Evolutionary conservation across 1,140 invertebrate species (phyloP).

Genomic region (Apocrypta bakeri): DNA sequence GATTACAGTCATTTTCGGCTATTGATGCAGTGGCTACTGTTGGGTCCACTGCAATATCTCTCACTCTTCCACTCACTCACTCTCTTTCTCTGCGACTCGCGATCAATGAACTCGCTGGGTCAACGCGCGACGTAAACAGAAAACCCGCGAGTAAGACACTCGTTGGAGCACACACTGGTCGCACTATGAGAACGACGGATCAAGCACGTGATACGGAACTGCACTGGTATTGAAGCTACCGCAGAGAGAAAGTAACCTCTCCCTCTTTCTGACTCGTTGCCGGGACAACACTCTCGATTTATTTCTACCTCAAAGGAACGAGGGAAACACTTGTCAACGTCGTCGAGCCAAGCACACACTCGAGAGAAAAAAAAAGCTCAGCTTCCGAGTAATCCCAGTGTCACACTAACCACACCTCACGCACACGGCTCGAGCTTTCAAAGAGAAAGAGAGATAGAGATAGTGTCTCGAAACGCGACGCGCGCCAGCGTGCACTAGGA

Average conservation of each 20-base stretch:
- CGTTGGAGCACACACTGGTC: background rate
- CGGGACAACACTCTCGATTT: slow-evolving; percentile 17
- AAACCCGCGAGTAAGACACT: background rate
- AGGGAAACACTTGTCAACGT: too few relatives aligned
- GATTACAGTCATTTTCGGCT: background rate
- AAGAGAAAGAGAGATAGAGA: background rate
- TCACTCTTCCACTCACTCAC: background rate
- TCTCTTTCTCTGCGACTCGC: background rate
- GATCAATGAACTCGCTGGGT: background rate
- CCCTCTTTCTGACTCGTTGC: background rate
- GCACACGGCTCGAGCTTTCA: background rate
- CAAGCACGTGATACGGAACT: background rate
- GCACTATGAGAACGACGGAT: background rate
- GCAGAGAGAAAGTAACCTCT: too few relatives aligned
- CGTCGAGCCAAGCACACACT: background rate
- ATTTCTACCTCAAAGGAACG: too few relatives aligned
- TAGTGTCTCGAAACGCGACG: background rate
- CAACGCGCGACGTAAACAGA: background rate
- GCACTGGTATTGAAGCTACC: background rate
- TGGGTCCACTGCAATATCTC: background rate
- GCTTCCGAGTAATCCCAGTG: background rate
- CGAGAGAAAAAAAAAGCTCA: background rate
- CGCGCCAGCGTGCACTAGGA: background rate
- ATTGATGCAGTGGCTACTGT: background rate
- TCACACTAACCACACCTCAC: slow-evolving; percentile 11